These are phyloP conservation scores for Sylvietta virens DNA, from an alignment of 2,113 vertebrate genomes.

Conservation along the genomic window DNA sequence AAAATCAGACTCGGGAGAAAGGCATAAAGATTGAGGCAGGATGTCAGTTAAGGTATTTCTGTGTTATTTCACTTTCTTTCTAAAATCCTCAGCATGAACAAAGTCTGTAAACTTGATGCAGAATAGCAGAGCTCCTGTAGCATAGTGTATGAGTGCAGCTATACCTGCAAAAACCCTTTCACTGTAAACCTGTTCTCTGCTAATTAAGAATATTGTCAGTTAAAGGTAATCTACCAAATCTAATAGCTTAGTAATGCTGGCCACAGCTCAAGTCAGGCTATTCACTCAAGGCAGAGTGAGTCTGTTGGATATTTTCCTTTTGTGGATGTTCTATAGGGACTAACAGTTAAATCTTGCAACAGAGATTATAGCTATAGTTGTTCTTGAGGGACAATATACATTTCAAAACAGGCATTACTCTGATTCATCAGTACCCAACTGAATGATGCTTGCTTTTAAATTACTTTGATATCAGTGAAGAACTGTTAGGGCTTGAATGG, in stretches of 20 bases:
- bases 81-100: background rate
- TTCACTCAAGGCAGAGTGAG: background rate
- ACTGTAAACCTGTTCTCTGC: background rate
- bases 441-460: background rate
- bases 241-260: background rate
- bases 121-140: background rate
- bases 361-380: background rate
- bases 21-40: background rate
- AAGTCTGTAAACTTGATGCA: background rate
- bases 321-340: background rate
- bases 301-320: background rate
- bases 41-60: background rate
- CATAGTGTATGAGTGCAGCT: background rate
- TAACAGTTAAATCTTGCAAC: background rate
- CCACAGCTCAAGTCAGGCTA: background rate
- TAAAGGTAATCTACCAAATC: conserved; percentile 36
- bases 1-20: background rate
- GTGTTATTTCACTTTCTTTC: background rate
- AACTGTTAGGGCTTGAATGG: background rate
- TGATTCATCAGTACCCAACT: background rate
- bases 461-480: background rate
- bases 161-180: background rate
- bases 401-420: background rate
- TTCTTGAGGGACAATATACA: background rate
- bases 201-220: conserved; percentile 10